phyloP scores from a whole-genome alignment of 2,113 vertebrate genomes.

The Piaya cayana region DNA sequence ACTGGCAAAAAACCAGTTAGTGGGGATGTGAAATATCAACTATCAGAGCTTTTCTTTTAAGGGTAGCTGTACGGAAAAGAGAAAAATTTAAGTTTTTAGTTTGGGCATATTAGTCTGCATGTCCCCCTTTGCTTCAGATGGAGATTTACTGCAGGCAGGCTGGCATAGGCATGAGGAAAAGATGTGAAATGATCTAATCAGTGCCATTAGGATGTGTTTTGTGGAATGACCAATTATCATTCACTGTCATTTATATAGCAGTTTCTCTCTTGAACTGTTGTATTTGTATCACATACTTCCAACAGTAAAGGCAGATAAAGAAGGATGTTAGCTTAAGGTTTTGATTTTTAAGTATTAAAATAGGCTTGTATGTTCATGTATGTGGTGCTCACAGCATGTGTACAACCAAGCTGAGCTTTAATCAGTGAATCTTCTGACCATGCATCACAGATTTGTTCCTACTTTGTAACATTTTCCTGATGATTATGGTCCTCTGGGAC shows the following conservation, averaged over 20 bases:
- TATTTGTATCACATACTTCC: background rate
- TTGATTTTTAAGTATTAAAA: background rate
- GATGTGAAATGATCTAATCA: background rate
- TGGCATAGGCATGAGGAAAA: background rate
- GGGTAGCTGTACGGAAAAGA: background rate
- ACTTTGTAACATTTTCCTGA: background rate
- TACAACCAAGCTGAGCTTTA: background rate
- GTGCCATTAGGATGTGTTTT: background rate
- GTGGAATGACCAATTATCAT: background rate
- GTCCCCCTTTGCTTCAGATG: background rate
- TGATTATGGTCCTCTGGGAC: background rate
- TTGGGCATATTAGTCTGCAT: background rate
- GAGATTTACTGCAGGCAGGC: background rate
- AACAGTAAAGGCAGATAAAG: background rate
- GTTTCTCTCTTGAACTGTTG: background rate
- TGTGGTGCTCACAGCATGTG: background rate
- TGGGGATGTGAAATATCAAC: background rate
- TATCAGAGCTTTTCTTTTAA: background rate
- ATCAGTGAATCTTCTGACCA: background rate
- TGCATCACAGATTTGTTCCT: accelerated
- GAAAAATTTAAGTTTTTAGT: background rate
- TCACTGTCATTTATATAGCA: background rate
- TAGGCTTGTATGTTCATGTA: background rate
- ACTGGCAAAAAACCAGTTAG: background rate
- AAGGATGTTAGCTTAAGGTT: background rate